Conservation (phyloP, 2,888 invertebrate species). For the Serrognathus titanus region DNA sequence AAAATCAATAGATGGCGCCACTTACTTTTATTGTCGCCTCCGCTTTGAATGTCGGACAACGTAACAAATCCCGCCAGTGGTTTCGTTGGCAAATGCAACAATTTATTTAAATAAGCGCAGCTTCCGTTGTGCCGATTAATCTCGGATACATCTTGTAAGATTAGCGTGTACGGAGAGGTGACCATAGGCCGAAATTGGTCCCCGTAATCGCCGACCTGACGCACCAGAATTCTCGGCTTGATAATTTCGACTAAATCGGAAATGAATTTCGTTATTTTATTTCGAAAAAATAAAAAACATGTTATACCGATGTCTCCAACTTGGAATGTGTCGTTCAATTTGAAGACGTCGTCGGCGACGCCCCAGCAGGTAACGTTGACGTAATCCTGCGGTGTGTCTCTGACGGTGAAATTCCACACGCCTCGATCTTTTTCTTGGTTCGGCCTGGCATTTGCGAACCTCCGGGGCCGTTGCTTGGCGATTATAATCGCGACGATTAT, state of each 20-base stretch:
- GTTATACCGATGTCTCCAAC: constrained; percentile 67
- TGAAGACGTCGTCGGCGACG: constrained; percentile 58
- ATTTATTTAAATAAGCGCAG: constrained; percentile 49
- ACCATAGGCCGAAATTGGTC: constrained; percentile 65
- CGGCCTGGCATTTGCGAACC: constrained; percentile 53
- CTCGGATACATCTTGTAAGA: constrained; percentile 63
- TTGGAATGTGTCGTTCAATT: constrained; percentile 60
- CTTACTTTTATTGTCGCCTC: constrained; percentile 41
- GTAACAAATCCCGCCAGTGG: constrained; percentile 54
- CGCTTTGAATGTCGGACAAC: constrained; percentile 55
- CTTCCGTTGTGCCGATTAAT: constrained; percentile 59
- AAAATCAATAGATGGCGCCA: neutral
- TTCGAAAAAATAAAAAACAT: neutral
- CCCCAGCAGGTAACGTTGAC: constrained; percentile 80
- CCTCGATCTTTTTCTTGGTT: constrained; percentile 57
- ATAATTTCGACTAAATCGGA: constrained; percentile 60
- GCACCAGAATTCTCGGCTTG: constrained; percentile 60
- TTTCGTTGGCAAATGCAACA: constrained; percentile 66
- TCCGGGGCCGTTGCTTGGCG: constrained; percentile 60
- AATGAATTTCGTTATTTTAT: neutral
- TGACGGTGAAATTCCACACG: constrained; percentile 73
- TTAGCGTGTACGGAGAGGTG: constrained; percentile 62
- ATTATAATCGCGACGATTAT: constrained; percentile 60
- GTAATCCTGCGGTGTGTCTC: constrained; percentile 68
- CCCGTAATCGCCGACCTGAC: constrained; percentile 53